Conservation (phyloP, 2,888 invertebrate genomes). For the Urechis unicinctus region DNA sequence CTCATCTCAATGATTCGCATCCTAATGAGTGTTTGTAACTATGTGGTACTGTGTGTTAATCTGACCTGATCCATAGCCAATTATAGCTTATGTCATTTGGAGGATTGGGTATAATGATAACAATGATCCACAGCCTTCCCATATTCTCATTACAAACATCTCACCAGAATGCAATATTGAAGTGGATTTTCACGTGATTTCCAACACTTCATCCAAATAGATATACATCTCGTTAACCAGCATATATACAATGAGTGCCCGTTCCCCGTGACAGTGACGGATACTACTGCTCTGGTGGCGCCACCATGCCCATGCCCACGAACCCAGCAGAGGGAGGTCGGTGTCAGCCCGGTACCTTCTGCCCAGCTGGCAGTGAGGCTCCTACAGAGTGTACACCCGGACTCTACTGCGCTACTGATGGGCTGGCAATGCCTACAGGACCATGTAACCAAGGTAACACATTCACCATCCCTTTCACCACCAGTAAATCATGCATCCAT, state of each 20-base stretch:
- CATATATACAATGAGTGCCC: not conserved
- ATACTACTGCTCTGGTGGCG: conserved; percentile 38
- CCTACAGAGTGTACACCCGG: conserved; percentile 37
- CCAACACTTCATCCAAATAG: too few relatives aligned
- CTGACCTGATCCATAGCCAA: too few relatives aligned
- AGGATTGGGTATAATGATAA: too few relatives aligned
- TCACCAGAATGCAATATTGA: too few relatives aligned
- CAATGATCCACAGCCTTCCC: too few relatives aligned
- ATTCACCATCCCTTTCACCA: not conserved
- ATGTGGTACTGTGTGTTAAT: too few relatives aligned
- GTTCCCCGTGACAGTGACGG: conserved; percentile 27
- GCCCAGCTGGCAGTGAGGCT: conserved; percentile 35
- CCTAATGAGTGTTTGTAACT: too few relatives aligned
- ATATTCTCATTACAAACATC: too few relatives aligned
- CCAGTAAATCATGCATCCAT: too few relatives aligned
- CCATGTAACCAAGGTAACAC: conserved; percentile 34
- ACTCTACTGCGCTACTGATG: conserved; percentile 31
- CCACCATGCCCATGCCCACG: conserved; percentile 33
- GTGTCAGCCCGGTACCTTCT: conserved; percentile 33
- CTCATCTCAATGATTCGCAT: too few relatives aligned
- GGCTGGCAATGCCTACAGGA: conserved; percentile 29
- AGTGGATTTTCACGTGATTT: too few relatives aligned
- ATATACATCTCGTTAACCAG: conserved; percentile 4
- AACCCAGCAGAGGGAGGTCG: conserved; percentile 32
- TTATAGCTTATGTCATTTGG: too few relatives aligned